Evolutionary conservation across 2,113 vertebrate genomes (phyloP), one percentile per base, ranked within the genome.

Genomic region (Cephalophus harveyi): DNA sequence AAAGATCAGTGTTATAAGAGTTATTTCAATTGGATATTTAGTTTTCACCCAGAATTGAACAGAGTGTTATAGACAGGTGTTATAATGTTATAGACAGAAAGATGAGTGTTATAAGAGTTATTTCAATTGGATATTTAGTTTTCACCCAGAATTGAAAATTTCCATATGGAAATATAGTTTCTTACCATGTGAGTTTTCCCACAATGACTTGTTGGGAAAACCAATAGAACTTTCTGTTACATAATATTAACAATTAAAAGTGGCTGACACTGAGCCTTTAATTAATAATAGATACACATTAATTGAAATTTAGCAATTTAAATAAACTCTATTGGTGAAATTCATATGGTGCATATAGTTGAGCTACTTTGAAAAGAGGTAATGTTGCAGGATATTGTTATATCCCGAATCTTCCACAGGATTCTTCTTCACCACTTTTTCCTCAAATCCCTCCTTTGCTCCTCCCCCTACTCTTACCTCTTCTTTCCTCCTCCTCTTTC

Each of bases 121-220:
- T 92, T 91, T 87, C 92, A 90, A 91, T 94, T 92, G 90, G 87
- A 52, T 54, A 92, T 48, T 92, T 97, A 83, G 83, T 97, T 97
- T 94, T 96, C 52, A 94, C 74, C 55, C 48, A 64, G 88, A 95
- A 79, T n/a, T 92, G 88, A 92, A 95, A 96, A 87, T 92, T 95
- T 92, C 46, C 76, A 36, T 36, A 50, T 36, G 33, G 60, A 59
- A 59, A 46, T 78, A 83, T 86, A 76, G 48, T 87, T 91, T 97
- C 92, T 91, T 25, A 89, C 25, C 46, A 67, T 62, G 46, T 60
- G 91, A 92, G 19, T 46, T 87, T 94, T 57, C 28, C 10, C 67
- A 71, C 27, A 94, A 28, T 57, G 62, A 87, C 28, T 48, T 94
- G 48, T 8, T 86, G 46, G 78, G 43, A 95, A 96, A 92, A 71